Evolutionary conservation across 2,797 vertebrate genomes (phyloP).

Genomic region (Leucoraja ocellata): DNA sequence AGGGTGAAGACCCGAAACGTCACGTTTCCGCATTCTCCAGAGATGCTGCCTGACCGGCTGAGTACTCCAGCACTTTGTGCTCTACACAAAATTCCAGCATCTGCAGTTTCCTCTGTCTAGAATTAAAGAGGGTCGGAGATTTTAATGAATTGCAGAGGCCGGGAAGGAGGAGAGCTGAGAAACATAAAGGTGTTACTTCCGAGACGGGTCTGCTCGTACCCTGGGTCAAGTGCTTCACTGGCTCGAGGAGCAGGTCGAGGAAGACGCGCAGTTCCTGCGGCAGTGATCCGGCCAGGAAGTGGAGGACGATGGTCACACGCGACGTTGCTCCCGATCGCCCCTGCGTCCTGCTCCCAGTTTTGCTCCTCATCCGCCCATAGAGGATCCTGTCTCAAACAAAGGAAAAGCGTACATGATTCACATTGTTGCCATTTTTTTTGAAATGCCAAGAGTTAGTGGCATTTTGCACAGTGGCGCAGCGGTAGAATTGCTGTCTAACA

Average conservation of each 20-base stretch:
- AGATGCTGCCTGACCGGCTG: too few species aligned
- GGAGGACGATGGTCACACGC: conserved; percentile 81
- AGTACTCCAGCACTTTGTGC: too few species aligned
- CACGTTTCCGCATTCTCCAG: too few species aligned
- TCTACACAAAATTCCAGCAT: too few species aligned
- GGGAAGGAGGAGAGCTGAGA: neutral
- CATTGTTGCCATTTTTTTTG: too few species aligned
- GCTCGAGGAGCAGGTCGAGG: conserved; percentile 83
- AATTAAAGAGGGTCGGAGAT: too few species aligned
- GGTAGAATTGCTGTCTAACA: too few species aligned
- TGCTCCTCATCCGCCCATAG: conserved; percentile 86
- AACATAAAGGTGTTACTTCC: neutral
- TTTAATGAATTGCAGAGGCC: neutral
- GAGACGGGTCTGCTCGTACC: conserved; percentile 56
- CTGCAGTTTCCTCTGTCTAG: too few species aligned
- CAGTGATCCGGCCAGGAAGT: conserved; percentile 81
- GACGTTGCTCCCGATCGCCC: conserved; percentile 70
- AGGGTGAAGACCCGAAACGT: too few species aligned
- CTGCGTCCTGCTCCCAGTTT: conserved; percentile 85
- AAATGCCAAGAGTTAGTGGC: too few species aligned
- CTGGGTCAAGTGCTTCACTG: conserved; percentile 68
- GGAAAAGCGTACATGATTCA: neutral
- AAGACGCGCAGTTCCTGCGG: conserved; percentile 82
- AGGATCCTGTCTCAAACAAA: conserved; percentile 69
- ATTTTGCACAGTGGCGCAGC: too few species aligned